Conservation (phyloP, 2,888 invertebrate species). For the Clitarchus hookeri region DNA sequence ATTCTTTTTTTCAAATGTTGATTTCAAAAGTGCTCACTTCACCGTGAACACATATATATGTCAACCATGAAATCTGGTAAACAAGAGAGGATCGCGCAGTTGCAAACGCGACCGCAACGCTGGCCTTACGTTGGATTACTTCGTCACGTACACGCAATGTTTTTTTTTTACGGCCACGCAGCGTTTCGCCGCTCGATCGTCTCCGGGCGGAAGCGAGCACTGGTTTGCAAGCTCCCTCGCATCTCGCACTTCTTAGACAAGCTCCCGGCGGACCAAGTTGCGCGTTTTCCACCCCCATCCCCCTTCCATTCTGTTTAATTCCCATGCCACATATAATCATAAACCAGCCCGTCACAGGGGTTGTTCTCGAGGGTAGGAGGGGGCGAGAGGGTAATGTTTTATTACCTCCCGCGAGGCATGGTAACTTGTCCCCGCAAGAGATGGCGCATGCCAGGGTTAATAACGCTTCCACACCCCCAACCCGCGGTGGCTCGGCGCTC, state of each 20-base stretch:
- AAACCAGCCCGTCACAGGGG: constrained; percentile 31
- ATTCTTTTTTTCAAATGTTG: no score
- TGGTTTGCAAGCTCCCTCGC: neutral
- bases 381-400: constrained; percentile 19
- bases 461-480: neutral
- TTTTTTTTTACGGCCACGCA: no score
- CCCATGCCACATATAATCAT: constrained; percentile 38
- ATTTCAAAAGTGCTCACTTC: no score
- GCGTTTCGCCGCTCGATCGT: no score
- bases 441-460: constrained; percentile 4
- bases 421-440: constrained; percentile 14
- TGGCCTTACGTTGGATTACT: no score
- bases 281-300: constrained; percentile 24
- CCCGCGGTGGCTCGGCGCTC: neutral
- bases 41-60: no score
- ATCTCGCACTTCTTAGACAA: neutral
- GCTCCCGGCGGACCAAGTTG: neutral
- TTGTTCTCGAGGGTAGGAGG: constrained; percentile 21
- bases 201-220: no score
- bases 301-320: constrained; percentile 22
- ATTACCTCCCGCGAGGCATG: constrained; percentile 12
- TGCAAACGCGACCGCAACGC: no score
- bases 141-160: no score
- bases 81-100: no score
- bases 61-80: no score